Conservation (phyloP, 2,888 invertebrate species). For the Thalpophila matura region DNA sequence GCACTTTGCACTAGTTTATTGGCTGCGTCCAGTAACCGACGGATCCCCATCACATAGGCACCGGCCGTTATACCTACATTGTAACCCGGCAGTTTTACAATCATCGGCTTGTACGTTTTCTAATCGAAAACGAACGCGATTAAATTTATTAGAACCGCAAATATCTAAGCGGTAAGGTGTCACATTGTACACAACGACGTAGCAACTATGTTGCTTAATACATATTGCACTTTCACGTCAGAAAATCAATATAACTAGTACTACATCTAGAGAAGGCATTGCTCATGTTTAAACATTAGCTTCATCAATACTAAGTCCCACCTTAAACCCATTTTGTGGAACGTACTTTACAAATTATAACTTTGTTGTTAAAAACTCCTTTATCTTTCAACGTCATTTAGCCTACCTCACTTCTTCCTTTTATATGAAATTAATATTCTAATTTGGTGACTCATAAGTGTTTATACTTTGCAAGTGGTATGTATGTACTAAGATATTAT, state of each 20-base stretch:
- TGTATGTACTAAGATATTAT: conserved; percentile 49
- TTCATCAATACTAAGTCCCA: conserved; percentile 12
- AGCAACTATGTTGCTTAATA: conserved; percentile 29
- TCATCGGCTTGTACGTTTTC: not conserved
- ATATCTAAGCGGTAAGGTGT: conserved; percentile 30
- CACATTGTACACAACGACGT: conserved; percentile 23
- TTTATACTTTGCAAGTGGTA: conserved; percentile 58
- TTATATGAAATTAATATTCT: conserved; percentile 69
- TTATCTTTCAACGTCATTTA: conserved; percentile 2
- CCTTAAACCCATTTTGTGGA: conserved; percentile 24
- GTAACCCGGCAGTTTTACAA: conserved; percentile 31
- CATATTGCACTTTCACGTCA: conserved; percentile 8
- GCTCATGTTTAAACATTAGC: conserved; percentile 23
- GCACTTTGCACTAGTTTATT: conserved; percentile 73
- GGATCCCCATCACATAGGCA: conserved; percentile 34
- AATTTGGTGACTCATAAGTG: conserved; percentile 65
- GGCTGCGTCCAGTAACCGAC: conserved; percentile 49
- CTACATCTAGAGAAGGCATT: conserved; percentile 12
- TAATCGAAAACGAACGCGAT: conserved; percentile 25
- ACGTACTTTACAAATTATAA: not conserved
- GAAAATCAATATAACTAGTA: conserved; percentile 32
- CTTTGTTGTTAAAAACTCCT: not conserved
- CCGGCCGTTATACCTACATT: conserved; percentile 29
- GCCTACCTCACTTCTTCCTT: conserved; percentile 11
- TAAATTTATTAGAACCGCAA: conserved; percentile 36